Evolutionary conservation across 2,797 vertebrate genomes (phyloP).

Genomic region (Lepilemur septentrionalis): DNA sequence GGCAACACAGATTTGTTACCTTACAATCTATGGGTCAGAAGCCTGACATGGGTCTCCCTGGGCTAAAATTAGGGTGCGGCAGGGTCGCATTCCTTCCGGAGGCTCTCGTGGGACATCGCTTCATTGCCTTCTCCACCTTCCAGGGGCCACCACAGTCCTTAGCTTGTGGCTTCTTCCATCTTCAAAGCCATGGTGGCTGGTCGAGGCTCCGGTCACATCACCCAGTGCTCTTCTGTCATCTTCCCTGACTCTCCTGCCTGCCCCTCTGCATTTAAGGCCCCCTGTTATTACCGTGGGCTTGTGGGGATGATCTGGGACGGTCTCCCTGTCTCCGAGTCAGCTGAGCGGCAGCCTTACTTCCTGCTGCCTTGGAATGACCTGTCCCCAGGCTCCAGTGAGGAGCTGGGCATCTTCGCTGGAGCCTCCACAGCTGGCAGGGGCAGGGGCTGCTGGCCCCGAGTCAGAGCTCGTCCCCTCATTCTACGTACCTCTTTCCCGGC

Average conservation of each 20-base stretch:
- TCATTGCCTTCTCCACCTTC: neutral
- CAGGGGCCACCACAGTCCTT: fast-evolving
- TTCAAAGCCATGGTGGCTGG: neutral
- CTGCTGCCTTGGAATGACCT: neutral
- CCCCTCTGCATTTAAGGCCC: too few relatives aligned
- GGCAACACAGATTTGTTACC: fast-evolving
- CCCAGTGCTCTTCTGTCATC: neutral
- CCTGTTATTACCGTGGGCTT: neutral
- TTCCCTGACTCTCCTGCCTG: neutral
- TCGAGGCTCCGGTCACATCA: fast-evolving
- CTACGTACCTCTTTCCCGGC: neutral
- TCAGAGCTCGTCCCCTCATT: neutral
- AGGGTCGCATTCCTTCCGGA: neutral
- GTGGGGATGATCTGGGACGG: too few relatives aligned
- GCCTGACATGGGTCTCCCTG: neutral
- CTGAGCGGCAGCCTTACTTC: neutral
- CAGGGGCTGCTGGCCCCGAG: neutral
- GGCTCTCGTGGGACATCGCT: too few relatives aligned
- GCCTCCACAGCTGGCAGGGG: neutral
- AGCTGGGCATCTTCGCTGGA: neutral
- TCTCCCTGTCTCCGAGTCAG: neutral
- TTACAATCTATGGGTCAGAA: neutral
- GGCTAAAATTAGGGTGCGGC: neutral
- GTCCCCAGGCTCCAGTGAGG: neutral
- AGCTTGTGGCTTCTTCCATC: neutral